phyloP scores from a whole-genome alignment of 2,888 invertebrate genomes.

The Allophyes oxyacanthae region DNA sequence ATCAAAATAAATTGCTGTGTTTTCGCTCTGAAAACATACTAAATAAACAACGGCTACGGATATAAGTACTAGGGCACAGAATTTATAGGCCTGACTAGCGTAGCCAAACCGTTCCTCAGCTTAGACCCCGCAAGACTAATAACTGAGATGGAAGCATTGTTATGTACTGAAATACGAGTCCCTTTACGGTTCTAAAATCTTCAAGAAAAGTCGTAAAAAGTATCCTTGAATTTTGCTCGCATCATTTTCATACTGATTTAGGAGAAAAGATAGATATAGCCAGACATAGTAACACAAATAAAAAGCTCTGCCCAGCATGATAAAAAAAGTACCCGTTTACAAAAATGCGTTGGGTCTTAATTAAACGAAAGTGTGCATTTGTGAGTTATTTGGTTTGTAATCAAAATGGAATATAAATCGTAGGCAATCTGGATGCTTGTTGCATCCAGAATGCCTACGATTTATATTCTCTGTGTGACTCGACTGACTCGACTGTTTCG shows the following conservation, averaged over 20 bases:
- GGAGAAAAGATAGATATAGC: slow-evolving; percentile 10
- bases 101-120: slow-evolving; percentile 29
- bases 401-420: too few relatives aligned
- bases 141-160: slow-evolving; percentile 33
- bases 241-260: slow-evolving; percentile 16
- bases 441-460: too few relatives aligned
- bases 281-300: not conserved
- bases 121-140: slow-evolving; percentile 36
- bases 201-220: slow-evolving; percentile 32
- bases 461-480: too few relatives aligned
- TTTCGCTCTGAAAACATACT: slow-evolving; percentile 40
- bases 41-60: slow-evolving; percentile 37
- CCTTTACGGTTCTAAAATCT: slow-evolving; percentile 46
- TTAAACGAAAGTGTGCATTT: too few relatives aligned
- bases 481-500: too few relatives aligned
- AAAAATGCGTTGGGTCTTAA: too few relatives aligned
- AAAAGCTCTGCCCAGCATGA: too few relatives aligned
- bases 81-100: slow-evolving; percentile 42
- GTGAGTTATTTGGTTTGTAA: too few relatives aligned
- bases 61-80: slow-evolving; percentile 36
- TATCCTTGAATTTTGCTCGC: slow-evolving; percentile 23
- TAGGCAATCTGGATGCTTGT: too few relatives aligned
- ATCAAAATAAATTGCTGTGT: slow-evolving; percentile 43
- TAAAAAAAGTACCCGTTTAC: too few relatives aligned
- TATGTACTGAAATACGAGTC: slow-evolving; percentile 35